Evolutionary conservation across 2,888 invertebrate genomes (phyloP).

Genomic region (Yponomeuta evonymella): DNA sequence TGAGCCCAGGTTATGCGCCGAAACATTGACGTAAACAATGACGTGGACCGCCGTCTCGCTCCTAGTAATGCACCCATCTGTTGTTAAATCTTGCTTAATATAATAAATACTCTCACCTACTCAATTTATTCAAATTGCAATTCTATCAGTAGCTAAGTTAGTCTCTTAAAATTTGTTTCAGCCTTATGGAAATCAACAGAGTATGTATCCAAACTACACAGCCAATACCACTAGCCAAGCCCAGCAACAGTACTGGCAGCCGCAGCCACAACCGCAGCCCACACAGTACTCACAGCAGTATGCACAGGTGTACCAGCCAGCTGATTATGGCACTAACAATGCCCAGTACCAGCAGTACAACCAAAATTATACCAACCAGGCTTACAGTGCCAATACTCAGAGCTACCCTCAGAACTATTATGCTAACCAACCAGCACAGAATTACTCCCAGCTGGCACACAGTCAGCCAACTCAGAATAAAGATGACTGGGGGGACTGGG

Average conservation of each 20-base stretch:
- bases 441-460: conserved; percentile 30
- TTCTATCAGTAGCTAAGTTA: not conserved
- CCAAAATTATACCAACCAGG: conserved; percentile 48
- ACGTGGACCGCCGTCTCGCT: conserved; percentile 46
- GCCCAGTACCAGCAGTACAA: conserved; percentile 47
- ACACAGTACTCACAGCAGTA: conserved; percentile 37
- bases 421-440: conserved; percentile 40
- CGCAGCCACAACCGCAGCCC: conserved; percentile 29
- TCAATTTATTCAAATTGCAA: not conserved
- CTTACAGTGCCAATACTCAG: conserved; percentile 38
- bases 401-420: conserved; percentile 49
- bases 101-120: not conserved
- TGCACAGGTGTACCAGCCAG: conserved; percentile 48
- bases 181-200: conserved; percentile 55
- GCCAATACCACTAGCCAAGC: conserved; percentile 28
- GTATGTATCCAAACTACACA: conserved; percentile 52
- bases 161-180: conserved; percentile 33
- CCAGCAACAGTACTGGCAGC: conserved; percentile 59
- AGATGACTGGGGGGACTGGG: conserved; percentile 71
- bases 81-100: not conserved
- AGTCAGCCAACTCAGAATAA: conserved; percentile 39
- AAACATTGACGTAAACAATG: conserved; percentile 57
- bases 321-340: conserved; percentile 27
- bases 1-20: conserved; percentile 52
- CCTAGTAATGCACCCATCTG: conserved; percentile 19